phyloP scores from a whole-genome alignment of 2,113 vertebrate species.

The Shinisaurus crocodilurus region DNA sequence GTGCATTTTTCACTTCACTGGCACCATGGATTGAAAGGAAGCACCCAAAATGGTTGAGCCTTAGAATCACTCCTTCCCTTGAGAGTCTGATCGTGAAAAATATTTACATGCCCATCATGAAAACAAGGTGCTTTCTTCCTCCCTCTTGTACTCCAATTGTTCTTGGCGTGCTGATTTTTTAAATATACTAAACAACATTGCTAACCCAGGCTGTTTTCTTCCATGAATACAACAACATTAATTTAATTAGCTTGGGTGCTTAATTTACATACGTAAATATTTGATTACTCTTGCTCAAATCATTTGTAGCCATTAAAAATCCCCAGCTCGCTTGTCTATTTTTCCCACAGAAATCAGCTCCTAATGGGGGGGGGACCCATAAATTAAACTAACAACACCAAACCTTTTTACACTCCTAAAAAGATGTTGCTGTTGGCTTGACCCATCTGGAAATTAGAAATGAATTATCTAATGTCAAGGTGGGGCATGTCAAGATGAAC shows the following conservation, averaged over 20 bases:
- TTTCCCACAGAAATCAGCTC: slow-evolving; percentile 13
- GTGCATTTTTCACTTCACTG: no score
- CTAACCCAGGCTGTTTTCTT: slow-evolving; percentile 25
- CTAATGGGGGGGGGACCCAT: not conserved
- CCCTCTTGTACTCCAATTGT: not conserved
- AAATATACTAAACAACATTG: not conserved
- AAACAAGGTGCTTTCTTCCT: not conserved
- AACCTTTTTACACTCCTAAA: not conserved
- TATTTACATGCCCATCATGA: not conserved
- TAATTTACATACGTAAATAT: not conserved
- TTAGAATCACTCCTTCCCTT: not conserved
- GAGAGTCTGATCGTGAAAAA: not conserved
- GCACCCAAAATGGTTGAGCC: not conserved
- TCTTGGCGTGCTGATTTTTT: slow-evolving; percentile 15
- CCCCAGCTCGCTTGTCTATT: slow-evolving; percentile 8
- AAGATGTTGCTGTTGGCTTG: not conserved
- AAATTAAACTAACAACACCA: not conserved
- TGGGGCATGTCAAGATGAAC: not conserved
- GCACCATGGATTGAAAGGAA: not conserved
- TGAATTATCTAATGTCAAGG: not conserved
- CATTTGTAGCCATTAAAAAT: slow-evolving; percentile 17
- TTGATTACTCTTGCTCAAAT: slow-evolving; percentile 14
- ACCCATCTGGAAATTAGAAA: not conserved
- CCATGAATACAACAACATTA: slow-evolving; percentile 1
- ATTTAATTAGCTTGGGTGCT: not conserved